phyloP scores from a whole-genome alignment of 2,113 vertebrate genomes.

The Hymenochirus boettgeri region DNA sequence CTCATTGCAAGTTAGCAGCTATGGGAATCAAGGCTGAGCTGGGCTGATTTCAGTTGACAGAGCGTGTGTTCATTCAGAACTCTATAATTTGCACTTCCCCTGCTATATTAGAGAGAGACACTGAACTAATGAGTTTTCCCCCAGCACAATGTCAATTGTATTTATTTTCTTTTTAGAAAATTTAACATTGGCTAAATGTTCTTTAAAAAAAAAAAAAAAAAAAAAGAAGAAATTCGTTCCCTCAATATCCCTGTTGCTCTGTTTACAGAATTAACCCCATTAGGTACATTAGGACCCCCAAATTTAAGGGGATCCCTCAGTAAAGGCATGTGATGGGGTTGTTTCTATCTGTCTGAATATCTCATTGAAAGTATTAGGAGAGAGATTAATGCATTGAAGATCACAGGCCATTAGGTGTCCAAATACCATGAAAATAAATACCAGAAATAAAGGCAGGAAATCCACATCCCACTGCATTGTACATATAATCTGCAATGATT shows the following conservation, averaged over 20 bases:
- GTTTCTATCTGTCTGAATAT: background rate
- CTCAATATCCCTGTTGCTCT: background rate
- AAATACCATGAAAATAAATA: background rate
- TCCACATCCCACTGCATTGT: too few species aligned
- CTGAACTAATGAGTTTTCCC: slow-evolving; percentile 85
- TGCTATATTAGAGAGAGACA: slow-evolving; percentile 85
- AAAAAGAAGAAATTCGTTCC: background rate
- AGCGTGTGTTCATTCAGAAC: slow-evolving; percentile 80
- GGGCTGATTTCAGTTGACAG: slow-evolving; percentile 85
- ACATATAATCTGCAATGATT: too few species aligned
- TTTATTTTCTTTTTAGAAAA: slow-evolving; percentile 77
- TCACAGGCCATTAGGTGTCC: slow-evolving; percentile 7
- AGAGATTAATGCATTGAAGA: background rate
- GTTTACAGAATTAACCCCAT: slow-evolving; percentile 3
- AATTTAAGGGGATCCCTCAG: background rate
- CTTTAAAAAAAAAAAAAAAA: slow-evolving; percentile 9
- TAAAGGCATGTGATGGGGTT: background rate
- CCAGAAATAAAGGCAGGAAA: too few species aligned
- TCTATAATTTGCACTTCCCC: slow-evolving; percentile 83
- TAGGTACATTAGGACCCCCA: background rate
- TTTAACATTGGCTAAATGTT: slow-evolving; percentile 56
- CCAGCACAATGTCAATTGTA: slow-evolving; percentile 81
- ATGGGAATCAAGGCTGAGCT: slow-evolving; percentile 67
- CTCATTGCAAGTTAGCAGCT: slow-evolving; percentile 62
- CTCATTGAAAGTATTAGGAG: background rate